These are phyloP conservation scores for Ammospiza caudacuta DNA, from an alignment of 2,113 vertebrate species.

Conservation along the genomic window DNA sequence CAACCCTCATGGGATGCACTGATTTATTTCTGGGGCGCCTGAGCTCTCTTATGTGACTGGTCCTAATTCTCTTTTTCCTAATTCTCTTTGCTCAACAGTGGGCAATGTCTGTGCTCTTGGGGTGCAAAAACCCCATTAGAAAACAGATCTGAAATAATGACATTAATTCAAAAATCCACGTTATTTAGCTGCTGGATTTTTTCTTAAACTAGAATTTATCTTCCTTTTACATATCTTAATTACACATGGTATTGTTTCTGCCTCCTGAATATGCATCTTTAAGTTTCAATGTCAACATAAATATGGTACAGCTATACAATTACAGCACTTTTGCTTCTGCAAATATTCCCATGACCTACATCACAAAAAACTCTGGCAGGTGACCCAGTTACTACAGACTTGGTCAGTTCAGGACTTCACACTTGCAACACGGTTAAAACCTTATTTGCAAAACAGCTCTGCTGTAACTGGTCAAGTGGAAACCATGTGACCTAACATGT, in stretches of 20 bases:
- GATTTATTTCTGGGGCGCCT: background rate
- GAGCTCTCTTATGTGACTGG: background rate
- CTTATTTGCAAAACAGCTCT: constrained; percentile 33
- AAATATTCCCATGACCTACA: constrained; percentile 21
- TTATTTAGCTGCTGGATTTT: background rate
- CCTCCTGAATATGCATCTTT: background rate
- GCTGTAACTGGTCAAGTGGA: constrained; percentile 9
- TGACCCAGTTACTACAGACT: constrained; percentile 48
- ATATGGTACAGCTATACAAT: background rate
- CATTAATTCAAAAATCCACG: background rate
- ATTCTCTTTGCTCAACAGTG: background rate
- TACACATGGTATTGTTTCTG: background rate
- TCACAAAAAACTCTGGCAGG: background rate
- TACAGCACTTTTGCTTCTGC: constrained; percentile 24
- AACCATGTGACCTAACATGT: background rate
- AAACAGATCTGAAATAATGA: background rate
- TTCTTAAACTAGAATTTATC: background rate
- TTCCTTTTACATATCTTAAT: background rate
- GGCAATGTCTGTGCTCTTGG: background rate
- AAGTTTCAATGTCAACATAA: background rate
- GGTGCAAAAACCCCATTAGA: background rate
- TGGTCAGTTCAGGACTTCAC: constrained; percentile 41
- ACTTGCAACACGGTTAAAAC: constrained; percentile 42
- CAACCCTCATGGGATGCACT: background rate
- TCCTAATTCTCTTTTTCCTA: background rate